Evolutionary conservation across 2,888 invertebrate genomes (phyloP), one percentile per base, ranked within the genome.

Genomic region (Torymus auratus): DNA sequence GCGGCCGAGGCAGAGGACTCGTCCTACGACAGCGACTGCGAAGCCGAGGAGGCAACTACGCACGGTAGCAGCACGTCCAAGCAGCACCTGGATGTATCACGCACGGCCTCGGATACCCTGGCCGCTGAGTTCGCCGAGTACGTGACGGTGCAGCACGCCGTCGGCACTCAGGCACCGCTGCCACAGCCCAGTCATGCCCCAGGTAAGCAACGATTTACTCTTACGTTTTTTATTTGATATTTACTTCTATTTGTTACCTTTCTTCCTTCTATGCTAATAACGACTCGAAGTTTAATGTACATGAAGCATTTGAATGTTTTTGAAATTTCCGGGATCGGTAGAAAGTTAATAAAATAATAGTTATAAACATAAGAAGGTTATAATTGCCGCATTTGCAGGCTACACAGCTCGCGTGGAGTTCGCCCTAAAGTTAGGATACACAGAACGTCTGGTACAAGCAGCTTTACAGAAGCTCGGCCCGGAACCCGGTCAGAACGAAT

Each of bases 341-440:
- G 20, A 20, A 20, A 2, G 20, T 20, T 20, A 20, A 20, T 1
- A 20, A 1, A 20, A 20, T 20, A 20, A 2, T 20, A n/a, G n/a
- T n/a, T n/a, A n/a, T 20, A 20, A 20, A 20, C 1, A 20, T 20
- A 20, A 20, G 20, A 20, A 20, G 20, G 1, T 20, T 20, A 20
- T 2, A 20, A 20, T 20, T 20, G 20, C 20, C 20, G 20, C 20
- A 20, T 20, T 20, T 20, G 1, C 60, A 87, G 91, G 91, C 50
- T 93, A 93, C 86, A 92, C 92, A 86, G 93, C 94, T 70, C 93
- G 96, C 87, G 95, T 97, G 83, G 97, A 98, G 91, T 98, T 98
- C 90, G 98, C 97, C 0, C 92, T 97, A 75, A 98, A 97, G 91
- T 92, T 98, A 84, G 98, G 98, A 61, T 99, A 98, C 91, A 96